Base-by-base conservation (phyloP, 2,888 invertebrate species). In the Eupeodes latifasciatus region DNA sequence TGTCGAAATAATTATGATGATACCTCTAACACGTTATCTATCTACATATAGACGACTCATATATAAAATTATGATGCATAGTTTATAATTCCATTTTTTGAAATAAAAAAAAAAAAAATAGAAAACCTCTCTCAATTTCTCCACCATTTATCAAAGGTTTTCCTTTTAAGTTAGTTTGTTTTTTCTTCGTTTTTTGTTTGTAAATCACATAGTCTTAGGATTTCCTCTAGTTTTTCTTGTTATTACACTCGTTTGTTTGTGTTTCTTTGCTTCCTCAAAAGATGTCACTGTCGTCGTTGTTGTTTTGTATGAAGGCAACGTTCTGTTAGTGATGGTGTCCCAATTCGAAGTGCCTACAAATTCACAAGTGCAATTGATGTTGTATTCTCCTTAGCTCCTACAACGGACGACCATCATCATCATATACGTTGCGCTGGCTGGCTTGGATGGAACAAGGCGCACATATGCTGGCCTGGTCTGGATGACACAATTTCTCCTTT, bases 401-500 rank as follows among this genome's bases (percentile, higher is more conserved):
- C 71, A 36, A 71, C 69, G 5, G 53, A 6, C 71, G 44, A 57
- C 71, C 16, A 59, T 27, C 27, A 27, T 27, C 27, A 27, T 27
- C 3, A 27, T 27, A 27, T 16, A 47, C 40, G 69, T 2, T 27
- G 27, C 27, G 40, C 5, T 40, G 40, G 40, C 5, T 40, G 40
- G 40, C 40, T 5, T 40, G 40, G 6, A 71, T 55, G 40, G 27
- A 47, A 19, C 69, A 69, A 40, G 53, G 47, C 64, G 16, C 64
- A 80, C 49, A 85, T 79, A 80, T 71, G 85, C 57, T 66, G 76
- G 61, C 44, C 51, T 62, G 62, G 40, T 16, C 27, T 67, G 49
- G 51, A 16, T 85, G 85, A 85, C 85, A 85, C 85, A 80, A 85
- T 85, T 85, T 85, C 75, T 85, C 80, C 85, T 76, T 57, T 85